phyloP scores from a whole-genome alignment of 2,888 invertebrate genomes.

The Rotaria socialis region DNA sequence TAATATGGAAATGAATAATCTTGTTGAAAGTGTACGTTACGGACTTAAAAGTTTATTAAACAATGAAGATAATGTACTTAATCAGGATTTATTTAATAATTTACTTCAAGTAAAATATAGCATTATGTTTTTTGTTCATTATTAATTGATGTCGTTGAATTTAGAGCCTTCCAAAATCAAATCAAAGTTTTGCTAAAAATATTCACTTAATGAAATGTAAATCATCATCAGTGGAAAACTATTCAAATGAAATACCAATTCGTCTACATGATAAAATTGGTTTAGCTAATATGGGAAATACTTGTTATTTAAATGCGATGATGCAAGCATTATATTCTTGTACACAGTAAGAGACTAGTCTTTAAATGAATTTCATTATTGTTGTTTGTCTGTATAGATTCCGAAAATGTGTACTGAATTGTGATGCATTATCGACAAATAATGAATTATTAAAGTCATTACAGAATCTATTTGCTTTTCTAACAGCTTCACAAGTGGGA shows the following conservation, averaged over 20 bases:
- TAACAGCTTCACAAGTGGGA: background rate
- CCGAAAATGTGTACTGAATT: background rate
- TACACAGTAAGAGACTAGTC: background rate
- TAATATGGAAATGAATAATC: background rate
- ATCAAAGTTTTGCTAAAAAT: background rate
- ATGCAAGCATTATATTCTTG: conserved; percentile 24
- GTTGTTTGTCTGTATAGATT: background rate
- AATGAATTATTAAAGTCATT: conserved; percentile 24
- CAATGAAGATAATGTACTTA: background rate
- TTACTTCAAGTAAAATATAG: conserved; percentile 7
- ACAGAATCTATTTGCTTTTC: conserved; percentile 13
- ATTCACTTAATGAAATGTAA: conserved; percentile 7
- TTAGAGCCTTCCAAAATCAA: background rate
- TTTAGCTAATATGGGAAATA: conserved; percentile 7
- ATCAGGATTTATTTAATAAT: background rate
- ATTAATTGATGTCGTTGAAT: background rate
- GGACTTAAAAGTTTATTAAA: background rate
- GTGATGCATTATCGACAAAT: background rate
- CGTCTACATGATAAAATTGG: conserved; percentile 28
- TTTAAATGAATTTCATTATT: too few species aligned
- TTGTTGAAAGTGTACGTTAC: conserved; percentile 21
- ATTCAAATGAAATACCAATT: background rate
- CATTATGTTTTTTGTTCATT: too few species aligned
- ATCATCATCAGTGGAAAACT: background rate
- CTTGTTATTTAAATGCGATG: conserved; percentile 24